phyloP scores from a whole-genome alignment of 2,888 invertebrate species.

The Oeneis ivallda region DNA sequence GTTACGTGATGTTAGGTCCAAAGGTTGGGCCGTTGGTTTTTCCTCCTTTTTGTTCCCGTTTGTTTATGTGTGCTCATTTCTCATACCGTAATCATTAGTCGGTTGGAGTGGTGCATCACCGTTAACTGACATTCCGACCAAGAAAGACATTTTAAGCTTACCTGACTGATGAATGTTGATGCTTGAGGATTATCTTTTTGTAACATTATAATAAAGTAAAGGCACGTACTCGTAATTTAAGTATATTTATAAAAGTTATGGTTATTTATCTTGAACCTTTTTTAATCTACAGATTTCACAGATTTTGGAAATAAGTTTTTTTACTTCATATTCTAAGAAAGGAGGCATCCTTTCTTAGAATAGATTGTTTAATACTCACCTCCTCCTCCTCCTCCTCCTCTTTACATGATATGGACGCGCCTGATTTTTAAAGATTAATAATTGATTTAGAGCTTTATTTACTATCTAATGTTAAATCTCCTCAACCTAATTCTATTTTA shows the following conservation, averaged over 20 bases:
- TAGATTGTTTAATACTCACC: too few relatives aligned
- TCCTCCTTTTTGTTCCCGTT: constrained; percentile 5
- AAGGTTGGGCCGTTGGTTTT: background rate
- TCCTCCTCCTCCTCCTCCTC: too few relatives aligned
- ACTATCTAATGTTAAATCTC: too few relatives aligned
- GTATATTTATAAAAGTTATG: background rate
- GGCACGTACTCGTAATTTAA: background rate
- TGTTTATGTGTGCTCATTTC: background rate
- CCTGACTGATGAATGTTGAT: constrained; percentile 4
- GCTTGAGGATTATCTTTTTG: background rate
- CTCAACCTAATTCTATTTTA: too few relatives aligned
- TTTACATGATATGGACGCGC: too few relatives aligned
- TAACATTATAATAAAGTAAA: background rate
- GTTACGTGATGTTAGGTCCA: constrained; percentile 4
- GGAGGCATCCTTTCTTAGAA: too few relatives aligned
- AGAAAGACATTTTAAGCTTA: constrained; percentile 11
- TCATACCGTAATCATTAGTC: background rate
- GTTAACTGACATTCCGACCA: constrained; percentile 22
- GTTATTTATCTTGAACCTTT: background rate
- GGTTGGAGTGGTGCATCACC: background rate
- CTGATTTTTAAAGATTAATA: too few relatives aligned
- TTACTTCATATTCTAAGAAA: too few relatives aligned
- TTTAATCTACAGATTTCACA: background rate
- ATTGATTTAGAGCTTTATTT: too few relatives aligned
- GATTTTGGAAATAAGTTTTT: background rate